These are phyloP conservation scores for Philaethria dido DNA, from an alignment of 2,888 invertebrate species.

Conservation along the genomic window DNA sequence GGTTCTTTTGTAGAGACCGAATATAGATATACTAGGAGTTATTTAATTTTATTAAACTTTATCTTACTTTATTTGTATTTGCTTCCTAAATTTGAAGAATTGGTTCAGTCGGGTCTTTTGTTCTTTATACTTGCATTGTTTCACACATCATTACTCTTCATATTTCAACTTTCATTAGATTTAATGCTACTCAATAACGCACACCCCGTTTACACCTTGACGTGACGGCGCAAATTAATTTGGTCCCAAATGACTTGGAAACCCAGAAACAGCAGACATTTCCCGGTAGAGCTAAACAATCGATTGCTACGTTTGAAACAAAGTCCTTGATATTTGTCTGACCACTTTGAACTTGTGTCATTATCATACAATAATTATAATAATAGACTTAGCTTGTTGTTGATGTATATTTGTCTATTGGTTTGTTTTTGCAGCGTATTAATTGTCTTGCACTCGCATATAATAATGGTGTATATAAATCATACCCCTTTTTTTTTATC, in stretches of 20 bases:
- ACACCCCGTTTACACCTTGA: conserved; percentile 39
- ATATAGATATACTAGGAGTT: background rate
- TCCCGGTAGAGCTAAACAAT: conserved; percentile 15
- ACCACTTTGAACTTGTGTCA: conserved; percentile 6
- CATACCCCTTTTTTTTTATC: no score
- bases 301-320: background rate
- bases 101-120: no score
- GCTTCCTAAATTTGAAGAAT: no score
- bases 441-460: background rate
- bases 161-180: conserved; percentile 44
- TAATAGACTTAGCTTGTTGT: background rate
- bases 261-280: conserved; percentile 12
- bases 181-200: conserved; percentile 44
- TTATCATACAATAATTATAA: conserved; percentile 12
- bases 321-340: conserved; percentile 15
- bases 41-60: background rate
- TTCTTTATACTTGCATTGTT: conserved; percentile 30
- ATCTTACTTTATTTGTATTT: no score
- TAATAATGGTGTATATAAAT: no score
- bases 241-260: conserved; percentile 18
- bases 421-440: background rate
- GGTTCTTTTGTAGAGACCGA: background rate
- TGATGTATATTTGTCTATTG: background rate
- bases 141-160: conserved; percentile 57
- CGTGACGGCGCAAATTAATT: conserved; percentile 17